Conservation (phyloP, 1,140 invertebrate species). For the Eriocheir sinensis region DNA sequence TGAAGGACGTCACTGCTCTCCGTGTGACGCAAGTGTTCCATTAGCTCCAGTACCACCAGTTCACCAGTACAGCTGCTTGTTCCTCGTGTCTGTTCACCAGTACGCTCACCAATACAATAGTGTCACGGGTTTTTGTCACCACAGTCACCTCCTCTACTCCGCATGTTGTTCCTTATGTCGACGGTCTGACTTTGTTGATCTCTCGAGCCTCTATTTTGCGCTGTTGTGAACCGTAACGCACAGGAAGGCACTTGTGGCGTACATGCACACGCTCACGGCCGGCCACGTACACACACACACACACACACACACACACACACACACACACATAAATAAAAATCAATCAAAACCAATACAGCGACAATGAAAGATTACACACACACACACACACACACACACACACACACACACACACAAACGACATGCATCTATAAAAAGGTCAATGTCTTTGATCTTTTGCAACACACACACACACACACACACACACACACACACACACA, state of each 20-base stretch:
- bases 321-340: not conserved
- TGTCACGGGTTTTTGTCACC: constrained; percentile 4
- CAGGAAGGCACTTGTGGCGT: not conserved
- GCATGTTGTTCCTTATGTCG: not conserved
- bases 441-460: not conserved
- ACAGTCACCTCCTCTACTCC: not conserved
- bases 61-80: not conserved
- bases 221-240: not conserved
- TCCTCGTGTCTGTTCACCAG: constrained; percentile 5
- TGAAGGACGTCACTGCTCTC: not conserved
- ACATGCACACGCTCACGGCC: not conserved
- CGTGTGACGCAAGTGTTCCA: not conserved
- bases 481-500: constrained; percentile 8
- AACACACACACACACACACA: not conserved
- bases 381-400: constrained; percentile 1
- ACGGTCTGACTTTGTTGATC: not conserved
- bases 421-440: not conserved
- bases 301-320: not conserved
- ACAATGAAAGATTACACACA: not conserved
- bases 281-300: not conserved
- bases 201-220: not conserved
- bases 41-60: not conserved
- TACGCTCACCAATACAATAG: not conserved
- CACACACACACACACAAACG: not conserved
- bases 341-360: not conserved